Evolutionary conservation across 2,888 invertebrate species (phyloP).

Genomic region (Polydrusus cervinus): DNA sequence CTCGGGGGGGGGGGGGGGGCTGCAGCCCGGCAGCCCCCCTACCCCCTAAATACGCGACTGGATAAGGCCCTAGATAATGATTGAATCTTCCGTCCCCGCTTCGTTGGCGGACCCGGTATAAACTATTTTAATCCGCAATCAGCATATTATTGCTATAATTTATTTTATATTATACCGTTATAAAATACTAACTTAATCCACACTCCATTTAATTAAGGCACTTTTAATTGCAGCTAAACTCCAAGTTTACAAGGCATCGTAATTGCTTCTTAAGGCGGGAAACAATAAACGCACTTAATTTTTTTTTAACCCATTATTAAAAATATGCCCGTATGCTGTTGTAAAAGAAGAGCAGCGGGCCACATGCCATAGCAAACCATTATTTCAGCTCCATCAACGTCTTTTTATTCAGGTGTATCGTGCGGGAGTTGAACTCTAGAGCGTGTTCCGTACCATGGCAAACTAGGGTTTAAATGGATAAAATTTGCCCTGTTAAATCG

Average conservation of each 20-base stretch:
- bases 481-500: no score
- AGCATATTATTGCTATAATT: neutral
- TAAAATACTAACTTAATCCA: slow-evolving; percentile 6
- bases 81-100: no score
- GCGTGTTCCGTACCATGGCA: slow-evolving; percentile 19
- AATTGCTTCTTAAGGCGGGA: slow-evolving; percentile 39
- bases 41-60: no score
- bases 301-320: slow-evolving; percentile 34
- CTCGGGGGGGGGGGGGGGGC: no score
- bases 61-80: no score
- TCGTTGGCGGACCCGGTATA: no score
- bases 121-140: no score
- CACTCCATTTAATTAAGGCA: slow-evolving; percentile 15
- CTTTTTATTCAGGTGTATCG: slow-evolving; percentile 41
- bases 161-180: slow-evolving; percentile 6
- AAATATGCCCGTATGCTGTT: slow-evolving; percentile 32
- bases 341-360: slow-evolving; percentile 24
- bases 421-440: slow-evolving; percentile 33
- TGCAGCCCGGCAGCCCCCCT: no score
- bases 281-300: slow-evolving; percentile 31
- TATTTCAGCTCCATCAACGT: slow-evolving; percentile 38
- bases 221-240: slow-evolving; percentile 17
- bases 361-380: slow-evolving; percentile 43
- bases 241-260: slow-evolving; percentile 21
- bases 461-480: no score